These are phyloP conservation scores for Dromiciops gliroides DNA, from an alignment of 2,113 vertebrate species.

Conservation along the genomic window DNA sequence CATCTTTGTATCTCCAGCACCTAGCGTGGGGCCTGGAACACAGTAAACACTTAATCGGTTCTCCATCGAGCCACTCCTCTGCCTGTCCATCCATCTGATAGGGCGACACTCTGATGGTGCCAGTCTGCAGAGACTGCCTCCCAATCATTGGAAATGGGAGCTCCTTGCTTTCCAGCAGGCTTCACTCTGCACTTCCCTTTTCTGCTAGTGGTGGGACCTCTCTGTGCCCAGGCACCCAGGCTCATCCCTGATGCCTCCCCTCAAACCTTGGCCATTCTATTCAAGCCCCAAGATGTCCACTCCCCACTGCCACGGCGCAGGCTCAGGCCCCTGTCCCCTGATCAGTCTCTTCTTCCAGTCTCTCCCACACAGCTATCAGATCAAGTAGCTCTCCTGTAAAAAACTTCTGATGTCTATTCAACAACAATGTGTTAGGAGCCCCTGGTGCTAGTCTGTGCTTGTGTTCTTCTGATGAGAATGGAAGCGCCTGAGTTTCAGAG, in stretches of 20 bases:
- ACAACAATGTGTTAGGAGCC: not conserved
- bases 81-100: not conserved
- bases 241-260: not conserved
- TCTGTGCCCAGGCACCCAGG: not conserved
- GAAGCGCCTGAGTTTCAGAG: not conserved
- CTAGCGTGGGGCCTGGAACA: not conserved
- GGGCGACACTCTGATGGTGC: not conserved
- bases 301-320: not conserved
- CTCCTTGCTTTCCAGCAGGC: not conserved
- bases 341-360: not conserved
- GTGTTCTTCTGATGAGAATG: not conserved
- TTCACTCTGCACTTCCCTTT: not conserved
- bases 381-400: not conserved
- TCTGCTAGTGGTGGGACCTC: no score
- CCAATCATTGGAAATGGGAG: not conserved
- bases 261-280: not conserved
- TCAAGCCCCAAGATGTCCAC: not conserved
- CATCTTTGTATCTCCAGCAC: not conserved
- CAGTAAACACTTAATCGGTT: not conserved
- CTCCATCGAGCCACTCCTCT: no score
- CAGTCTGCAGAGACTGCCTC: not conserved
- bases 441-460: not conserved
- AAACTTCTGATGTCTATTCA: not conserved
- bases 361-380: not conserved
- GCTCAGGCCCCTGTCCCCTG: not conserved